Evolutionary conservation across 1,140 invertebrate species (phyloP), one percentile per base, ranked within the genome.

Genomic region (Drosophila erecta): DNA sequence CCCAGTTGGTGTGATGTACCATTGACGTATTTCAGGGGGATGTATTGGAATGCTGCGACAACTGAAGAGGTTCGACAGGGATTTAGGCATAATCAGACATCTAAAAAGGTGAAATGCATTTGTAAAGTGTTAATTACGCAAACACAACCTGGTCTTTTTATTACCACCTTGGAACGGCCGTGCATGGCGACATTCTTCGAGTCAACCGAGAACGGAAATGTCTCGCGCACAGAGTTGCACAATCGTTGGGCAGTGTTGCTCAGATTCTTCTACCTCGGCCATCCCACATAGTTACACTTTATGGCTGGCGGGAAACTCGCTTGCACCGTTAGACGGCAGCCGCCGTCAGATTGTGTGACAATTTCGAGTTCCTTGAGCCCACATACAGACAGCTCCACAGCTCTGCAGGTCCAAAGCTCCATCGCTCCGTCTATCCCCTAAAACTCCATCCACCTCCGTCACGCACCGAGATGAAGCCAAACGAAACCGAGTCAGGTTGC

Each of bases 311-410:
- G 35, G 38, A 65, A 66, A 65, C 53, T 62, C 47, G 76, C 80
- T 71, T 59, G 55, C 61, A 76, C 81, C 80, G 81, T 83, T 83
- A 84, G 75, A 27, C 51, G 35, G 8, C 47, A 10, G 22, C 46
- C 14, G 12, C 14, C 11, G 47, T 49, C 57, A 69, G 50, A 53
- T 76, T 78, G 70, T 81, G 83, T 61, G 83, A 86, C 83, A 81
- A 87, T 81, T 87, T 87, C 83, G 72, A 90, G 87, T 90, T 87
- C 89, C 83, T 90, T 81, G 74, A 87, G 74, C 75, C 89, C 83
- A 87, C 89, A 89, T 87, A 64, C 35, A 78, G 79, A 30, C 64
- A 35, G 24, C 4, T 24, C 24, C 24, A 24, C 24, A 24, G 35
- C 47, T 47, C 33, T 49, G 27, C 55, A n/a, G 20, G 37, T 67